Conservation (phyloP, 35 echinoderm and acorn worm genomes). For the Apostichopus japonicus region DNA sequence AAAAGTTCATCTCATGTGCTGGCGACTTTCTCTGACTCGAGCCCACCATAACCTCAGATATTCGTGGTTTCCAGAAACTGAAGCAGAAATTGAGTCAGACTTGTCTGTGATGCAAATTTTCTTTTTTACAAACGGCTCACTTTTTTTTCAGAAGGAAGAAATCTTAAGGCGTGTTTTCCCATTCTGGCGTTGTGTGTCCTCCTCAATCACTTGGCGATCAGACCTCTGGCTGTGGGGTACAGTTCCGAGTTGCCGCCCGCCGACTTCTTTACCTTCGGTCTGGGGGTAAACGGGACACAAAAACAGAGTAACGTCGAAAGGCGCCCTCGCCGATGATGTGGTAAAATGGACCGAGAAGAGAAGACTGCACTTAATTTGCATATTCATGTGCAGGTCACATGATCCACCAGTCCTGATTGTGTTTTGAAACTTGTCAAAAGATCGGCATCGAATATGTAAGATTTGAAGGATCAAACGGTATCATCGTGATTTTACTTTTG, state of each 20-base stretch:
- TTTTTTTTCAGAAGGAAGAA: not conserved
- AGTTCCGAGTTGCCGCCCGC: slow-evolving; percentile 75
- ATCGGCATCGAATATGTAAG: too few species aligned
- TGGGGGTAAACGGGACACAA: slow-evolving; percentile 21
- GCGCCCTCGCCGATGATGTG: too few species aligned
- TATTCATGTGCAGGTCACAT: too few species aligned
- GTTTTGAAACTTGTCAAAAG: too few species aligned
- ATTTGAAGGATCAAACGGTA: too few species aligned
- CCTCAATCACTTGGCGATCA: slow-evolving; percentile 65
- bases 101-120: not conserved
- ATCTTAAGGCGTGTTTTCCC: slow-evolving; percentile 2
- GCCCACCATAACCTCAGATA: too few species aligned
- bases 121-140: not conserved
- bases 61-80: not conserved
- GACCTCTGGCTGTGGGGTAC: slow-evolving; percentile 81
- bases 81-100: not conserved
- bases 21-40: too few species aligned
- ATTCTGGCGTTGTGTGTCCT: not conserved
- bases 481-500: too few species aligned
- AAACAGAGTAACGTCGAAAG: not conserved
- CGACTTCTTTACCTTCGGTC: slow-evolving; percentile 58
- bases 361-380: too few species aligned
- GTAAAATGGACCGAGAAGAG: too few species aligned
- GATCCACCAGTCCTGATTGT: too few species aligned
- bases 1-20: too few species aligned